phyloP scores from a whole-genome alignment of 2,113 vertebrate genomes.

The Poeciliopsis prolifica region DNA sequence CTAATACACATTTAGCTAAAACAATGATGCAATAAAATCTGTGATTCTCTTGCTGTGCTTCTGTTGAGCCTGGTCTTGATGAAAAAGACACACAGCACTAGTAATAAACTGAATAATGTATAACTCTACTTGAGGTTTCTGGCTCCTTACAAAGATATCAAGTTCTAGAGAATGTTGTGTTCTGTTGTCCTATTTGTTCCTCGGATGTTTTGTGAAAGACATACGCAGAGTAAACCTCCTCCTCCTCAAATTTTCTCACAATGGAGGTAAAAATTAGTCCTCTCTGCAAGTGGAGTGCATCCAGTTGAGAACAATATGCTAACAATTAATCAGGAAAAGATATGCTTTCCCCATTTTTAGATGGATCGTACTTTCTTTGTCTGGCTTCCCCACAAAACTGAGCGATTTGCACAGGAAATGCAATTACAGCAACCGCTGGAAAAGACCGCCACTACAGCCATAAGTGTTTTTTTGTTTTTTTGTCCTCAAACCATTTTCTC shows the following conservation, averaged over 20 bases:
- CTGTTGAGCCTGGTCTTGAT: constrained; percentile 1
- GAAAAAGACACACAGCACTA: not conserved
- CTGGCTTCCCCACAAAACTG: constrained; percentile 51
- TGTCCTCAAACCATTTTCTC: constrained; percentile 71
- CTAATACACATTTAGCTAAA: not conserved
- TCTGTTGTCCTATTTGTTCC: constrained; percentile 28
- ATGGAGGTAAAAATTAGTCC: constrained; percentile 60
- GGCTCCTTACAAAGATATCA: constrained; percentile 12
- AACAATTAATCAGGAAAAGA: constrained; percentile 74
- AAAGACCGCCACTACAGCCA: constrained; percentile 66
- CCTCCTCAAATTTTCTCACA: constrained; percentile 42
- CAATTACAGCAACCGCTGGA: constrained; percentile 68
- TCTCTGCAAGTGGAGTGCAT: constrained; percentile 66
- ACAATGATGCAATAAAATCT: not conserved
- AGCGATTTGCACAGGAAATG: constrained; percentile 73
- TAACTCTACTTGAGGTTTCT: not conserved
- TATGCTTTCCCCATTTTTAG: constrained; percentile 57
- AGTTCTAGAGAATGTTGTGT: constrained; percentile 2
- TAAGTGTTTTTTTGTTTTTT: constrained; percentile 71
- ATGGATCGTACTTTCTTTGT: constrained; percentile 60
- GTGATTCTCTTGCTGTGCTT: not conserved
- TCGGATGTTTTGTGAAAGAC: constrained; percentile 41
- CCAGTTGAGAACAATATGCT: constrained; percentile 72
- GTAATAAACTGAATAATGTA: not conserved
- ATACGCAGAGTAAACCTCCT: constrained; percentile 22